These are phyloP conservation scores for Stratiomys singularior DNA, from an alignment of 2,888 invertebrate genomes.

Conservation along the genomic window DNA sequence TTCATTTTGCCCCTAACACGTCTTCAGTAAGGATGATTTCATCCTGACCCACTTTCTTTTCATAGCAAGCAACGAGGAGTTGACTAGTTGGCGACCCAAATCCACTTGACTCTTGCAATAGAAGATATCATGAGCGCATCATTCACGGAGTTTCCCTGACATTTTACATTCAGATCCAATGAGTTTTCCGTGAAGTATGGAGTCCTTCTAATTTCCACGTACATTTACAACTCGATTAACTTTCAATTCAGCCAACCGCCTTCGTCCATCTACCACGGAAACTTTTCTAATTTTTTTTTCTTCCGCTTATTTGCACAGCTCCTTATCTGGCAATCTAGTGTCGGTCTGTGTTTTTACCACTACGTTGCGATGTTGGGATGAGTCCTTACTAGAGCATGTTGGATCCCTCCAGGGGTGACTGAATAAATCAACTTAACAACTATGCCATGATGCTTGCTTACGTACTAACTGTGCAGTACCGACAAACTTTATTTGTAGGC, in stretches of 20 bases:
- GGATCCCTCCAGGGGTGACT: slow-evolving; percentile 10
- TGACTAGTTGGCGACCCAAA: no score
- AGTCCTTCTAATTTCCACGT: slow-evolving; percentile 18
- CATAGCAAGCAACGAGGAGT: background rate
- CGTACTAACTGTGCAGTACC: background rate
- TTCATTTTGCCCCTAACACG: no score
- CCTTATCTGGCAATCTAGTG: background rate
- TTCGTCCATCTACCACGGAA: background rate
- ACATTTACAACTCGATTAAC: slow-evolving; percentile 30
- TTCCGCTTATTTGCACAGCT: background rate
- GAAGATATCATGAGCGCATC: background rate
- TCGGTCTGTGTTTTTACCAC: background rate
- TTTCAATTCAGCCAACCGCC: background rate
- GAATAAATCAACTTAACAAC: slow-evolving; percentile 31
- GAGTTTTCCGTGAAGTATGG: background rate
- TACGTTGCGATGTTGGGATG: background rate
- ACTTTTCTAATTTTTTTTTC: slow-evolving; percentile 11
- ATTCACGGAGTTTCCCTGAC: background rate
- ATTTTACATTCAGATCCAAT: slow-evolving; percentile 21
- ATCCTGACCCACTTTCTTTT: background rate
- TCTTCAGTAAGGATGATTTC: no score
- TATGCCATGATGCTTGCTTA: background rate
- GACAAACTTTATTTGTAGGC: background rate
- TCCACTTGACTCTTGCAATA: no score
- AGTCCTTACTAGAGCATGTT: no score